Conservation (phyloP, 2,113 vertebrate genomes). For the Odontophorus gujanensis region DNA sequence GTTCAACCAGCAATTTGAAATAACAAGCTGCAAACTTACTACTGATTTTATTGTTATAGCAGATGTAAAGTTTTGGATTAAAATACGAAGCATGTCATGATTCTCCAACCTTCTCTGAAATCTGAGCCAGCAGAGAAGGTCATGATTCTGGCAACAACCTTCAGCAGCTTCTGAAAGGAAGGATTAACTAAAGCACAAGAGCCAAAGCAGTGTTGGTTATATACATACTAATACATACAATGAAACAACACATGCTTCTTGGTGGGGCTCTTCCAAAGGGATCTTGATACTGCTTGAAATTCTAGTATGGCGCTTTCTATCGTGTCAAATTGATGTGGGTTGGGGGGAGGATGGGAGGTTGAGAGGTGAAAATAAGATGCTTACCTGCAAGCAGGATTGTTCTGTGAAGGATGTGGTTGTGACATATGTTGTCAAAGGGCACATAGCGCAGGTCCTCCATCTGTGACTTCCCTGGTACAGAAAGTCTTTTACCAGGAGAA, state of each 20-base stretch:
- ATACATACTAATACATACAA: neutral
- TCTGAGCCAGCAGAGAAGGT: neutral
- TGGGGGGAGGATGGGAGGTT: neutral
- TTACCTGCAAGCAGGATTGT: neutral
- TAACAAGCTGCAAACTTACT: neutral
- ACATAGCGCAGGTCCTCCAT: neutral
- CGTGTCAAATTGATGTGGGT: neutral
- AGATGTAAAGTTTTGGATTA: neutral
- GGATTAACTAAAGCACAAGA: neutral
- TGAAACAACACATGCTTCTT: neutral
- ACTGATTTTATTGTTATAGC: neutral
- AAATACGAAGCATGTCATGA: neutral
- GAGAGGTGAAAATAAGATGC: neutral
- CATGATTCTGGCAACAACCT: neutral
- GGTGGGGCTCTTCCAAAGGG: neutral
- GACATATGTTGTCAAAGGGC: neutral
- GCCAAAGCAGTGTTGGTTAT: neutral
- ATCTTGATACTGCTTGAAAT: neutral
- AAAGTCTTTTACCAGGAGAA: neutral
- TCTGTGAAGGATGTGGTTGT: neutral
- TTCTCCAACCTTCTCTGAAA: neutral
- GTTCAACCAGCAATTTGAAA: neutral
- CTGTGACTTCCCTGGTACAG: neutral
- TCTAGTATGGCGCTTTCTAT: neutral
- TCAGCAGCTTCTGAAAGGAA: neutral